Evolutionary conservation across 1,140 invertebrate species (phyloP).

Genomic region (Plectus sambesii): DNA sequence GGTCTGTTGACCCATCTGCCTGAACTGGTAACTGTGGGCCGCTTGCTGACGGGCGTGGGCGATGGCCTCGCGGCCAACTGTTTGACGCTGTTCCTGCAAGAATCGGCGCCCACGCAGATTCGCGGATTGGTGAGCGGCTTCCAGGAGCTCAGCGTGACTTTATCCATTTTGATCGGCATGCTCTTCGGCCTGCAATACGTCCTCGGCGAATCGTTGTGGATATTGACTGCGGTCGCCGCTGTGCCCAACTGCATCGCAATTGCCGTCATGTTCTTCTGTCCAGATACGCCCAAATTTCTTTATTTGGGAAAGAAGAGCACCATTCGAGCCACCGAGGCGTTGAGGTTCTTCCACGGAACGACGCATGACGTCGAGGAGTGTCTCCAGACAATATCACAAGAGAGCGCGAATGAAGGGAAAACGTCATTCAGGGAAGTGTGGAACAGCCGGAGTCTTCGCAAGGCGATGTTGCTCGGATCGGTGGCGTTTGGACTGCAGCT

Average conservation of each 20-base stretch:
- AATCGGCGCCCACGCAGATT: slow-evolving; percentile 25
- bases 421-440: no score
- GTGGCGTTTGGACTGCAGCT: no score
- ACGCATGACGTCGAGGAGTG: no score
- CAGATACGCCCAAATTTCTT: slow-evolving; percentile 36
- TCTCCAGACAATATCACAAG: no score
- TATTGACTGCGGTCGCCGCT: slow-evolving; percentile 22
- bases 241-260: slow-evolving; percentile 24
- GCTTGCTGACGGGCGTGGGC: slow-evolving; percentile 22
- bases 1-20: no score
- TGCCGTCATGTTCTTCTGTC: slow-evolving; percentile 17
- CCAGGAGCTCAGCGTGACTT: slow-evolving; percentile 31
- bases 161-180: slow-evolving; percentile 27
- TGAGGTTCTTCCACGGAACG: slow-evolving; percentile 32
- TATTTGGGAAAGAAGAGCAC: slow-evolving; percentile 19
- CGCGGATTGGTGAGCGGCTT: slow-evolving; percentile 30
- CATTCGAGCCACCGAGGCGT: slow-evolving; percentile 12
- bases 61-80: slow-evolving; percentile 28
- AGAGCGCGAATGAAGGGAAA: no score
- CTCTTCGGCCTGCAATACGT: slow-evolving; percentile 26
- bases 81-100: slow-evolving; percentile 29
- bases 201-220: slow-evolving; percentile 19
- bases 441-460: no score
- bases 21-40: slow-evolving; percentile 18
- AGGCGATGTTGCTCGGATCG: no score